These are phyloP conservation scores for Zenarchopterus dispar DNA, from an alignment of 2,797 vertebrate genomes.

Conservation along the genomic window DNA sequence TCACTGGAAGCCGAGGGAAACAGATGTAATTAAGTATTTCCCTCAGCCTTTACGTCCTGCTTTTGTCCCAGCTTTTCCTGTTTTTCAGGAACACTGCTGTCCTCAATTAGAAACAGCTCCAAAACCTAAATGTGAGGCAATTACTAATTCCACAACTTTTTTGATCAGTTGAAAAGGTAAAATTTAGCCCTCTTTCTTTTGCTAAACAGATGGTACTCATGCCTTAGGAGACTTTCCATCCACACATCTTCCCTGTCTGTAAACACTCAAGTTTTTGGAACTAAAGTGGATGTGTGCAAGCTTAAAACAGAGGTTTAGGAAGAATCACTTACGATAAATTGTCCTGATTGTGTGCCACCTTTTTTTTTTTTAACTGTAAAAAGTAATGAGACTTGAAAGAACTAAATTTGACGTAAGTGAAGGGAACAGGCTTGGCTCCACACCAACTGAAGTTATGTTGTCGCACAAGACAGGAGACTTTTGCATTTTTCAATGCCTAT, in stretches of 20 bases:
- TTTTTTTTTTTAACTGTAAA: too few species aligned
- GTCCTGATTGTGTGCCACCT: neutral
- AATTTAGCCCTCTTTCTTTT: constrained; percentile 2
- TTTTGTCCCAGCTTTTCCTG: constrained; percentile 71
- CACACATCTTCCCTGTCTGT: constrained; percentile 20
- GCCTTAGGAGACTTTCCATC: constrained; percentile 28
- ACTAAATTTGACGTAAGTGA: too few species aligned
- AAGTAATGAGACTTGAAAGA: too few species aligned
- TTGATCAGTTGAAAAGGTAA: constrained; percentile 26
- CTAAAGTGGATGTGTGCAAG: constrained; percentile 19
- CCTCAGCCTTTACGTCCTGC: constrained; percentile 55
- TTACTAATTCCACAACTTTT: too few species aligned
- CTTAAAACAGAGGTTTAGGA: constrained; percentile 19
- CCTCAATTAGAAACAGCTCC: constrained; percentile 30
- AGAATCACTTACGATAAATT: neutral
- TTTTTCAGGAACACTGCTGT: constrained; percentile 51
- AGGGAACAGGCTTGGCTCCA: too few species aligned
- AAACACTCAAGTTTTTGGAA: constrained; percentile 27
- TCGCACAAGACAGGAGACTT: too few species aligned
- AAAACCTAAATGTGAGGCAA: neutral
- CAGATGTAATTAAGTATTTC: constrained; percentile 28
- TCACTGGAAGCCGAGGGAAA: constrained; percentile 29
- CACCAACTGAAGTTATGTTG: too few species aligned
- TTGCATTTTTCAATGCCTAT: too few species aligned
- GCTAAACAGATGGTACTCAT: constrained; percentile 25